Evolutionary conservation across 2,888 invertebrate species (phyloP).

Genomic region (Acleris cristana): DNA sequence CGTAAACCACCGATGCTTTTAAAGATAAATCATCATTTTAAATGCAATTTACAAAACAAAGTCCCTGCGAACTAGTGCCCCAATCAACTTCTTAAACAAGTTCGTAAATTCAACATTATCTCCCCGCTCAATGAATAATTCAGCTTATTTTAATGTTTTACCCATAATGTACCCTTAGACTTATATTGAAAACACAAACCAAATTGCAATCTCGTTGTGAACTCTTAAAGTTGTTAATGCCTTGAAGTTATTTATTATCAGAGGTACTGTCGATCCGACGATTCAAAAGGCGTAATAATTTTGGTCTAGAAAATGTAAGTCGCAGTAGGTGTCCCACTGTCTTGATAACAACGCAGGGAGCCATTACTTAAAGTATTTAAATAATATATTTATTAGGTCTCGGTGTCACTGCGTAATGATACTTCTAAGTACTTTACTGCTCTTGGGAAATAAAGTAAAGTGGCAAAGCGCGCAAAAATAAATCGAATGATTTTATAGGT

Average conservation of each 20-base stretch:
- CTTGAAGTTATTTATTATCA: background rate
- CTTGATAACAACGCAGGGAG: conserved; percentile 24
- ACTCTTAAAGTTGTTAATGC: background rate
- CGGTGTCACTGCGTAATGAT: conserved; percentile 13
- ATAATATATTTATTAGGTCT: conserved; percentile 25
- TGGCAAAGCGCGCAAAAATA: background rate
- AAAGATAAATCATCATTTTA: too few relatives aligned
- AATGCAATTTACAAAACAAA: background rate
- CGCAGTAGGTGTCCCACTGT: conserved; percentile 28
- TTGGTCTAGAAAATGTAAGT: conserved; percentile 32
- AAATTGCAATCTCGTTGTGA: background rate
- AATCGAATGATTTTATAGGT: background rate
- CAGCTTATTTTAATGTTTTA: conserved; percentile 6
- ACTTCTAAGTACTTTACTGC: conserved; percentile 17
- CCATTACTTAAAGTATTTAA: conserved; percentile 25
- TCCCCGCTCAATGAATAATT: conserved; percentile 16
- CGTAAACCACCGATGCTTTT: too few relatives aligned
- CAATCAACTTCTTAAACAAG: conserved; percentile 3
- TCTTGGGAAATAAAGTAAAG: conserved; percentile 6
- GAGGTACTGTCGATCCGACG: background rate
- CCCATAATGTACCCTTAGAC: background rate
- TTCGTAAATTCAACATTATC: conserved; percentile 26
- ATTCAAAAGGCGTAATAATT: conserved; percentile 28
- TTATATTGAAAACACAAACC: background rate
- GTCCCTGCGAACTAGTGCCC: background rate